A percentile compares a stretch with the other conserved stretches of the same genome.
These are phyloP conservation scores for Cassiopea andromeda DNA, from an alignment of 30 jellyfish, hydroid and myxozoan species.

Conservation along the genomic window DNA sequence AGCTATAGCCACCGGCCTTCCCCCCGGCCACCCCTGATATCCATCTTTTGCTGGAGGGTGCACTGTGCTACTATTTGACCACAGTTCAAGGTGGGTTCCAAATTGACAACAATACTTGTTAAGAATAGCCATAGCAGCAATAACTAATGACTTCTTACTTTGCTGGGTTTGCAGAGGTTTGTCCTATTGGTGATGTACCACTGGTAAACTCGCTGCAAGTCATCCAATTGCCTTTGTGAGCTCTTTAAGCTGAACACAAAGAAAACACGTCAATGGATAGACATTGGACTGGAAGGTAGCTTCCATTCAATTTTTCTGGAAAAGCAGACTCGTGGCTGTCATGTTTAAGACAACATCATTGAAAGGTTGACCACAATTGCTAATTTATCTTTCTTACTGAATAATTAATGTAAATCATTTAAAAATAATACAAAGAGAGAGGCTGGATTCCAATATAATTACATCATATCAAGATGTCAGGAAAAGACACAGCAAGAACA, in stretches of 20 bases:
- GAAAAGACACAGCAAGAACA: too few relatives aligned
- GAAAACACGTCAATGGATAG: background rate
- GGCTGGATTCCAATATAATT: background rate
- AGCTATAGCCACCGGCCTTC: too few relatives aligned
- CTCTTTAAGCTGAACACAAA: conserved; percentile 26
- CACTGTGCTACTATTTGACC: too few relatives aligned
- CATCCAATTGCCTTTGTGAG: conserved; percentile 52
- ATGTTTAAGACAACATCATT: background rate
- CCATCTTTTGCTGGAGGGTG: too few relatives aligned
- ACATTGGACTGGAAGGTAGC: conserved; percentile 25
- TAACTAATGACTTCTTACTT: conserved; percentile 19
- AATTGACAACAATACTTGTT: background rate
- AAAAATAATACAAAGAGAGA: background rate
- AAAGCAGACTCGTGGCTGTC: background rate
- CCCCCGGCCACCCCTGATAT: too few relatives aligned
- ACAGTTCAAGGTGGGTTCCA: too few relatives aligned
- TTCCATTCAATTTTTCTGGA: background rate
- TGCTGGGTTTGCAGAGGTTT: conserved; percentile 49
- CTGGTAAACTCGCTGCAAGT: conserved; percentile 72
- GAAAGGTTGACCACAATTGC: background rate
- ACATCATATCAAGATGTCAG: too few relatives aligned
- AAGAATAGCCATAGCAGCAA: background rate
- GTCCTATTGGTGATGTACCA: conserved; percentile 68
- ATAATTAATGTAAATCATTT: background rate
- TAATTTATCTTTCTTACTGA: background rate